phyloP scores from a whole-genome alignment of 2,797 vertebrate genomes.

The Eremophila alpestris region DNA sequence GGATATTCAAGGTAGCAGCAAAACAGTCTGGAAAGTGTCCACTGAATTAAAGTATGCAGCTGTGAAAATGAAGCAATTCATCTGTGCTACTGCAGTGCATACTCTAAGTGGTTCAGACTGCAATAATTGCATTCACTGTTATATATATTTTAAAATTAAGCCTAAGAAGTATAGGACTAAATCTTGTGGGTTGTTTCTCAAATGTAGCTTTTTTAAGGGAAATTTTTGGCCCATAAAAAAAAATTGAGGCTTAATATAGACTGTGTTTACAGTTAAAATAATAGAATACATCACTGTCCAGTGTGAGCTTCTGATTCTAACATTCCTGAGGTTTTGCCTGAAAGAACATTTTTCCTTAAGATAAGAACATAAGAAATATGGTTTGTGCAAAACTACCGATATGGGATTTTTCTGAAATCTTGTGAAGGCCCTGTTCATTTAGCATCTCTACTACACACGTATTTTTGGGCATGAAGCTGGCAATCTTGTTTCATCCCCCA shows the following conservation, averaged over 20 bases:
- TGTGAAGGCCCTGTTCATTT: neutral
- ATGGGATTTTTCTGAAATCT: neutral
- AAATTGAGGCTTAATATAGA: neutral
- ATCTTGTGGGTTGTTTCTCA: neutral
- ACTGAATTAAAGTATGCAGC: neutral
- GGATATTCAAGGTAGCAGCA: neutral
- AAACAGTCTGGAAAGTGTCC: neutral
- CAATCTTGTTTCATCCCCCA: neutral
- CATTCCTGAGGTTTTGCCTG: neutral
- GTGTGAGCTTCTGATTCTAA: neutral
- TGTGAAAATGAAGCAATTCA: neutral
- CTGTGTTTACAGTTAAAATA: neutral
- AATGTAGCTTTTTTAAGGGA: neutral
- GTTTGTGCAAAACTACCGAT: accelerated
- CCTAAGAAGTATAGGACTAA: neutral
- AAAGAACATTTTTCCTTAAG: neutral
- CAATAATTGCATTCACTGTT: neutral
- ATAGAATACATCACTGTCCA: neutral
- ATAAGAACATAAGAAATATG: neutral
- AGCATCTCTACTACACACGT: neutral
- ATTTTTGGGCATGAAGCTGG: neutral
- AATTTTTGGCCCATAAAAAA: neutral
- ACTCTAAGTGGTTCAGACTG: neutral
- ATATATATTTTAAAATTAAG: neutral
- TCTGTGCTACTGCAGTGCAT: neutral